Conservation (phyloP, 1,140 invertebrate species). For the Drosophila ironensis region DNA sequence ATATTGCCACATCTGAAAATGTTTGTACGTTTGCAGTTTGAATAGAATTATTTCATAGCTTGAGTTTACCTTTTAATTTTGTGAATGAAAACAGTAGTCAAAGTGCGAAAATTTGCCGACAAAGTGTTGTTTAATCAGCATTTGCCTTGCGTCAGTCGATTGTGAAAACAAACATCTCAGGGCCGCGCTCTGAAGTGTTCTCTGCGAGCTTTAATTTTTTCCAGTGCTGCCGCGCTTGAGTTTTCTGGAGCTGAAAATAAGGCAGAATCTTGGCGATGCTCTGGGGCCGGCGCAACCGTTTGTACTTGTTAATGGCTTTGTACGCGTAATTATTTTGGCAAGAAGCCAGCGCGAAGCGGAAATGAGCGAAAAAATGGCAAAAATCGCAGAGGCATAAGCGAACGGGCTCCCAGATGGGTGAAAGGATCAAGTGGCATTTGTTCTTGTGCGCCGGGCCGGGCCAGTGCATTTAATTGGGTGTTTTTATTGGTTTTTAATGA, state of each 20-base stretch:
- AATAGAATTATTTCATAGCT: not conserved
- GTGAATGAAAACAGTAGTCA: not conserved
- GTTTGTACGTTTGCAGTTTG: too few relatives aligned
- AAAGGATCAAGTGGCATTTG: conserved; percentile 78
- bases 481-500: conserved; percentile 81
- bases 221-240: not conserved
- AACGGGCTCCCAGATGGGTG: conserved; percentile 40
- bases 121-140: not conserved
- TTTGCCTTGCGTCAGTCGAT: not conserved
- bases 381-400: not conserved
- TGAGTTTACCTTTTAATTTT: too few relatives aligned
- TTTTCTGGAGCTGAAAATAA: conserved; percentile 5
- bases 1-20: not conserved
- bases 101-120: too few relatives aligned
- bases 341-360: conserved; percentile 71
- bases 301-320: conserved; percentile 80
- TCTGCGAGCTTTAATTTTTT: not conserved
- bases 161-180: not conserved
- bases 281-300: conserved; percentile 72
- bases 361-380: conserved; percentile 32
- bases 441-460: conserved; percentile 58
- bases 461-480: conserved; percentile 79
- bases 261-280: conserved; percentile 3
- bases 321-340: conserved; percentile 80
- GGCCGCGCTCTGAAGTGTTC: not conserved